Evolutionary conservation across 2,113 vertebrate genomes (phyloP).

Genomic region (Myanophis thanlyinensis): DNA sequence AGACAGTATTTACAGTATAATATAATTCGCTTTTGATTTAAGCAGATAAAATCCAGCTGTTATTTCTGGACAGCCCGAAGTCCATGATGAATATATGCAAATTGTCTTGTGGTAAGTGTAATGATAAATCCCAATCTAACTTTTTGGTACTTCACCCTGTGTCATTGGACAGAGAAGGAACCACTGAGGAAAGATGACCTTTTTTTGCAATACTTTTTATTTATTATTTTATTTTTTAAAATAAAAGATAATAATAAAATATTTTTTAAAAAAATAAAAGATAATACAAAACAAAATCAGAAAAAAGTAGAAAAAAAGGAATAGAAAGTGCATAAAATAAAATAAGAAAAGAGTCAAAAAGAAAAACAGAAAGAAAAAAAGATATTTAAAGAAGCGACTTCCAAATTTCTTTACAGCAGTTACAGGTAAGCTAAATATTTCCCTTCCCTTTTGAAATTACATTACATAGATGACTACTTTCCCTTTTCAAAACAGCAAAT

Average conservation of each 20-base stretch:
- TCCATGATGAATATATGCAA: neutral
- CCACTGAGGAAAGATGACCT: neutral
- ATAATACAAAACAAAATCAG: neutral
- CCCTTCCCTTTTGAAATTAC: too few species aligned
- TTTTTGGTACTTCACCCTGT: too few species aligned
- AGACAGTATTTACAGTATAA: neutral
- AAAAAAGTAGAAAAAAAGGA: too few species aligned
- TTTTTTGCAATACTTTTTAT: neutral
- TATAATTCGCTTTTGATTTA: neutral
- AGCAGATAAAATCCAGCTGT: neutral
- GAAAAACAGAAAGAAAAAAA: too few species aligned
- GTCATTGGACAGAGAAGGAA: neutral
- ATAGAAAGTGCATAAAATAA: too few species aligned
- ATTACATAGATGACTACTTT: too few species aligned
- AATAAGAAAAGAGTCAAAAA: too few species aligned
- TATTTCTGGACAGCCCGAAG: neutral
- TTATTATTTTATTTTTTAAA: neutral
- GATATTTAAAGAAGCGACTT: neutral
- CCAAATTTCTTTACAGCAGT: too few species aligned
- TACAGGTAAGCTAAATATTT: too few species aligned
- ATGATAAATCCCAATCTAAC: too few species aligned
- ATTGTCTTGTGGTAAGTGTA: too few species aligned
- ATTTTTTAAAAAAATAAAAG: neutral
- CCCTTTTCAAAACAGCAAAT: too few species aligned
- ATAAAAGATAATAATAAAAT: neutral